phyloP scores from a whole-genome alignment of 2,797 vertebrate species.

The Heteromormyrus szaboi region DNA sequence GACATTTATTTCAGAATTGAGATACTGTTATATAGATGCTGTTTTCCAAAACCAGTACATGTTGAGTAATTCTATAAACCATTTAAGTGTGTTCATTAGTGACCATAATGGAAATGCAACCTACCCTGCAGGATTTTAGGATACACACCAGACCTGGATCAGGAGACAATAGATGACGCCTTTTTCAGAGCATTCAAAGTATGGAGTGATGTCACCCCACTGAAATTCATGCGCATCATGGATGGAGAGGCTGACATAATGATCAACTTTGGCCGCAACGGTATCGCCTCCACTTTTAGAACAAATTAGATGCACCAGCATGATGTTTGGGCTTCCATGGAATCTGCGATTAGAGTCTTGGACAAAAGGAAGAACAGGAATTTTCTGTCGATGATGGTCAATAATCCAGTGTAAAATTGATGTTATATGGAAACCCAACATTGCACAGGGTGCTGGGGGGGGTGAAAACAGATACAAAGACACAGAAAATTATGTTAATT shows the following conservation, averaged over 20 bases:
- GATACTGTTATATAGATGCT: not conserved
- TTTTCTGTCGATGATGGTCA: not conserved
- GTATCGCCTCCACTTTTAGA: conserved; percentile 55
- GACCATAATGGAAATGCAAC: not conserved
- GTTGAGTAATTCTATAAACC: not conserved
- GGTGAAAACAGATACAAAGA: not conserved
- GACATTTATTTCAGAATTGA: not conserved
- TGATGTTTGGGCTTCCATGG: not conserved
- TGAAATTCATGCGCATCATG: conserved; percentile 76
- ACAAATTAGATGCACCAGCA: not conserved
- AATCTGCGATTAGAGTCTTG: not conserved
- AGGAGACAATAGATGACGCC: conserved; percentile 89
- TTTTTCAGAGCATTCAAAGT: conserved; percentile 94
- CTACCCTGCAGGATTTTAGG: conserved; percentile 77
- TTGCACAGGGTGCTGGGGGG: not conserved
- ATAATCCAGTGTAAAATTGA: not conserved
- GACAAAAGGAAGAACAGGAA: not conserved
- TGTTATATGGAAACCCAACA: not conserved
- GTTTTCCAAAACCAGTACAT: not conserved
- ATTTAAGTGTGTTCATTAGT: not conserved
- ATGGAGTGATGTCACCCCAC: conserved; percentile 90
- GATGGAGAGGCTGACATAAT: conserved; percentile 98
- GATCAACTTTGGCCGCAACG: conserved; percentile 96
- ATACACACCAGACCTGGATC: conserved; percentile 83
- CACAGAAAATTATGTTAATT: not conserved